Evolutionary conservation across 2,113 vertebrate species (phyloP).

Genomic region (Semnornis frantzii): DNA sequence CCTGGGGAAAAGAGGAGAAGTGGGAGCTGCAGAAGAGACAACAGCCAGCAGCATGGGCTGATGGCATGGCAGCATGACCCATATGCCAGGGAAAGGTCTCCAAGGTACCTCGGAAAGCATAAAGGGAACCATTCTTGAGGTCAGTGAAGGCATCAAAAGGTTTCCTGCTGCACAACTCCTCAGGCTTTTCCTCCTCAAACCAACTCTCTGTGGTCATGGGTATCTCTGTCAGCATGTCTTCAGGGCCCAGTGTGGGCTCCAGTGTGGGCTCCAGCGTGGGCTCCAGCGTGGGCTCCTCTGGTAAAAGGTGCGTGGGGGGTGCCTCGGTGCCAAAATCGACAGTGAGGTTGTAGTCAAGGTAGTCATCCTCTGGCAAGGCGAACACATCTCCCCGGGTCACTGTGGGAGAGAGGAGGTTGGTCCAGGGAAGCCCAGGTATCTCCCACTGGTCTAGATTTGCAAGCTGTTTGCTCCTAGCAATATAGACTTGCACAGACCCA

Average conservation of each 20-base stretch:
- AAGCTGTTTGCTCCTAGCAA: neutral
- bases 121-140: constrained; percentile 92
- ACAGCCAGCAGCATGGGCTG: rapidly evolving
- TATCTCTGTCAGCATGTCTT: neutral
- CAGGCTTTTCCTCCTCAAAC: neutral
- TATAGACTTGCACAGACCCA: rapidly evolving
- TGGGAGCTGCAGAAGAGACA: neutral
- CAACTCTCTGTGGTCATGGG: rapidly evolving
- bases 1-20: constrained; percentile 74
- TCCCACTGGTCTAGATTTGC: neutral
- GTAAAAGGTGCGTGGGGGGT: neutral
- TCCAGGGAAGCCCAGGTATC: neutral
- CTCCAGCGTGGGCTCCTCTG: rapidly evolving
- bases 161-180: constrained; percentile 80
- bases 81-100: neutral
- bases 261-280: rapidly evolving
- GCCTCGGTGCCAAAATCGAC: rapidly evolving
- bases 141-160: constrained; percentile 91
- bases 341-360: constrained; percentile 37
- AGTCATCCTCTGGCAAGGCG: constrained; percentile 84
- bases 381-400: constrained; percentile 93
- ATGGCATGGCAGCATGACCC: rapidly evolving
- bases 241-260: rapidly evolving
- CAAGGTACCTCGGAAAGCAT: constrained; percentile 89
- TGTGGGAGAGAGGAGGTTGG: neutral